Base-by-base conservation (phyloP, 2,113 vertebrate genomes). In the Otocyon megalotis region DNA sequence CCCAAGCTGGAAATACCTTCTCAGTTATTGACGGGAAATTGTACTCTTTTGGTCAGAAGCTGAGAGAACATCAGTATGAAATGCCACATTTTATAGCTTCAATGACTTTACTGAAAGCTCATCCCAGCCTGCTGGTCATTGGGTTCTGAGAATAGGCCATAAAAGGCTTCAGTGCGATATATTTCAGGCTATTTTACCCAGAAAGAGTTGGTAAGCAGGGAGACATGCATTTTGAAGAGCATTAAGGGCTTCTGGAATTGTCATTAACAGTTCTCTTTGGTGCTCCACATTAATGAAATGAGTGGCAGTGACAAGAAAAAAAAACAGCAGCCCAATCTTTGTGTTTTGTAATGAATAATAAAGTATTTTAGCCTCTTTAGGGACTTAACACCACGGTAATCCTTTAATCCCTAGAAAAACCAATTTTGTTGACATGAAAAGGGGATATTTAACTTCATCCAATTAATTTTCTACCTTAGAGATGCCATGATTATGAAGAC, bases 351-450 rank as follows among this genome's bases (percentile, higher is more conserved):
- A 99, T 99, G 99, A 99, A 99, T 99, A 99, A 99, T 99, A 98
- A 99, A 99, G 99, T 99, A 99, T 99, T 99, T 99, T 99, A 99
- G 99, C 99, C 99, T 99, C 99, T 99, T 99, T 99, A 99, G 99
- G 99, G 99, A 99, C 99, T 99, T 99, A 99, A 99, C 99, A 99
- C 98, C 98, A 99, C 98, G 98, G 99, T 99, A 99, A 99, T 99
- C 99, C 99, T 99, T 99, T 99, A 99, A 99, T 99, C 99, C 99
- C 98, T 98, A 99, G 99, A 99, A 99, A 99, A 99, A 99, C 98
- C 99, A 99, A 99, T 99, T 99, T 99, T 98, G 98, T 98, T 99
- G 98, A 98, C 98, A 99, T 99, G 98, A 99, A 99, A 99, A 99
- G 98, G 96, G 97, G 97, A 97, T 98, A 99, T 99, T 99, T 99